Percentiles rank a stretch among this genome's conserved stretches.
phyloP scores from a whole-genome alignment of 2,888 invertebrate genomes.

The Erebia ligea region DNA sequence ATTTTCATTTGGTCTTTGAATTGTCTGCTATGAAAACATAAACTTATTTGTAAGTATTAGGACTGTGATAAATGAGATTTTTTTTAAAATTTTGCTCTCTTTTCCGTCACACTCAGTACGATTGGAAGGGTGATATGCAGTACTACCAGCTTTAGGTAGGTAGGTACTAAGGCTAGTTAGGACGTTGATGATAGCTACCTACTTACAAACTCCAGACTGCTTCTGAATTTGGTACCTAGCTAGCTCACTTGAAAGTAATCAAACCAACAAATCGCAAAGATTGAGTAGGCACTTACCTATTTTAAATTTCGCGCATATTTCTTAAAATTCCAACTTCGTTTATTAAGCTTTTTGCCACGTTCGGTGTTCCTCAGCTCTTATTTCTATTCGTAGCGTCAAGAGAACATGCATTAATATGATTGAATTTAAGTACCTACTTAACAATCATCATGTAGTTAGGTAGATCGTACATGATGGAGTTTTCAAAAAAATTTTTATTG shows the following conservation, averaged over 20 bases:
- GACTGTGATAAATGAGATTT: not conserved
- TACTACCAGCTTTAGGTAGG: no score
- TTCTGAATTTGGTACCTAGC: not conserved
- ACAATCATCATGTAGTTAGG: no score
- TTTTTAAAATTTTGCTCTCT: no score
- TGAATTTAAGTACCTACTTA: no score
- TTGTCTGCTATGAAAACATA: not conserved
- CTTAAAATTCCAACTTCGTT: conserved; percentile 5
- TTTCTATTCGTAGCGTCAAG: not conserved
- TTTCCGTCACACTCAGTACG: no score
- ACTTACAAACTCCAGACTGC: no score
- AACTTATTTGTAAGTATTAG: not conserved
- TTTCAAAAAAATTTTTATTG: no score
- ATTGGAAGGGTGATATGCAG: no score
- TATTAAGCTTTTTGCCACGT: conserved; percentile 4
- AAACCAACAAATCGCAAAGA: not conserved
- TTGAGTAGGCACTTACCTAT: conserved; percentile 14
- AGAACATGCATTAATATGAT: not conserved
- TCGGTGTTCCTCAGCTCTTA: no score
- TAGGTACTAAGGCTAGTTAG: no score
- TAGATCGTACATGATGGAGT: no score
- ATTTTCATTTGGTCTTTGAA: not conserved
- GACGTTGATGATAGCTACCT: not conserved
- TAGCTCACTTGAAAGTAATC: not conserved
- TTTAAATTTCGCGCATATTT: conserved; percentile 6